Evolutionary conservation across 2,797 vertebrate genomes (phyloP).

Genomic region (Cyclopterus lumpus): DNA sequence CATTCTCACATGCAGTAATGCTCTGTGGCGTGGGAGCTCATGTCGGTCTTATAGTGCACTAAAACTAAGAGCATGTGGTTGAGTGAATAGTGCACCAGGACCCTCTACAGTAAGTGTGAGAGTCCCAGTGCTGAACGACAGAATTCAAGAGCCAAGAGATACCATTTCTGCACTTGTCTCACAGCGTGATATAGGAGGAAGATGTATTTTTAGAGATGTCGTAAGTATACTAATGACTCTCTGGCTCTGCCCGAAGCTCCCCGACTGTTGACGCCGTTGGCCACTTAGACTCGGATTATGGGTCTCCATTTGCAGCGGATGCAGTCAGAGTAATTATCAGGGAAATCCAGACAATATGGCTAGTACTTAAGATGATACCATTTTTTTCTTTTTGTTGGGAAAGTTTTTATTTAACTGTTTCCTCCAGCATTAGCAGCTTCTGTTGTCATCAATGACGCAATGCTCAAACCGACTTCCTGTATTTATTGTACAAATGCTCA

Average conservation of each 20-base stretch:
- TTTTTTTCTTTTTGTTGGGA: slow-evolving; percentile 35
- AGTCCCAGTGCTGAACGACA: slow-evolving; percentile 23
- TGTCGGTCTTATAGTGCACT: slow-evolving; percentile 35
- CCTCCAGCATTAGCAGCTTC: slow-evolving; percentile 15
- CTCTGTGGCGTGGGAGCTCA: slow-evolving; percentile 37
- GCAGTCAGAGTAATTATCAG: slow-evolving; percentile 60
- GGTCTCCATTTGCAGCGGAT: slow-evolving; percentile 36
- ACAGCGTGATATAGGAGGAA: slow-evolving; percentile 24
- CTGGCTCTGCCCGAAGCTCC: slow-evolving; percentile 43
- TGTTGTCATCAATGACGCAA: not conserved
- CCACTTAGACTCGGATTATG: slow-evolving; percentile 45
- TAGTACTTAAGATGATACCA: slow-evolving; percentile 29
- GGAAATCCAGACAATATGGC: slow-evolving; percentile 51
- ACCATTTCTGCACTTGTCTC: slow-evolving; percentile 39
- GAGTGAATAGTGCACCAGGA: slow-evolving; percentile 16
- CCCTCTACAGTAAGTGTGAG: not conserved
- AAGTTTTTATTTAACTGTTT: slow-evolving; percentile 29
- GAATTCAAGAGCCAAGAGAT: slow-evolving; percentile 34
- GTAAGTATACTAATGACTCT: slow-evolving; percentile 59
- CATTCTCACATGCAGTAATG: slow-evolving; percentile 43
- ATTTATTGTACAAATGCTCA: slow-evolving; percentile 30
- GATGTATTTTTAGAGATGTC: slow-evolving; percentile 60
- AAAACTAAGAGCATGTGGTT: slow-evolving; percentile 43
- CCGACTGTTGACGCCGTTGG: slow-evolving; percentile 52
- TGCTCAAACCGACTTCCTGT: not conserved